Evolutionary conservation across 2,113 vertebrate species (phyloP).

Genomic region (Butorides virescens): DNA sequence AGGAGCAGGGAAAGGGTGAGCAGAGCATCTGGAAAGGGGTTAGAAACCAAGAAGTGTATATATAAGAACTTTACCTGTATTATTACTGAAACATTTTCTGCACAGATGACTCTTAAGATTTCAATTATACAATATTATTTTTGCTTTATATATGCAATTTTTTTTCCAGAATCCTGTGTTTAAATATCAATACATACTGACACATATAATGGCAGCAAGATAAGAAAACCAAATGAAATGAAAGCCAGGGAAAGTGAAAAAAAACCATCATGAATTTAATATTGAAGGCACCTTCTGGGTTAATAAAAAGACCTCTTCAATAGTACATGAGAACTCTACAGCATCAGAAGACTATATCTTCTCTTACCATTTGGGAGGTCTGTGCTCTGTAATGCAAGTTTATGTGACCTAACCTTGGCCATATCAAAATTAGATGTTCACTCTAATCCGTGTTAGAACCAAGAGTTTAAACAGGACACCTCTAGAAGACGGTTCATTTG

Average conservation of each 20-base stretch:
- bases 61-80: not conserved
- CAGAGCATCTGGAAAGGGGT: not conserved
- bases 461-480: not conserved
- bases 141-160: not conserved
- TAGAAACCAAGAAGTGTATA: not conserved
- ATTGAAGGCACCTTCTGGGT: not conserved
- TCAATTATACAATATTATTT: not conserved
- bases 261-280: not conserved
- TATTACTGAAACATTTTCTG: not conserved
- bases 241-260: not conserved
- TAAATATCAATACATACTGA: not conserved
- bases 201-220: not conserved
- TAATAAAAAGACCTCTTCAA: not conserved
- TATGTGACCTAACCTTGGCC: fast-evolving
- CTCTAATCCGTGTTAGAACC: not conserved
- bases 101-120: not conserved
- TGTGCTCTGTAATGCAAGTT: not conserved
- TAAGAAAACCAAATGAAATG: not conserved
- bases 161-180: not conserved
- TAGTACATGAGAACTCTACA: not conserved
- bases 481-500: not conserved
- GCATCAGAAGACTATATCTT: not conserved
- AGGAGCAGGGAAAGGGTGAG: not conserved
- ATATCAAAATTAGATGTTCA: not conserved
- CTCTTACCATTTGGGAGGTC: not conserved